Conservation (phyloP, 2,888 invertebrate genomes). For the Drosophila aldrichi region DNA sequence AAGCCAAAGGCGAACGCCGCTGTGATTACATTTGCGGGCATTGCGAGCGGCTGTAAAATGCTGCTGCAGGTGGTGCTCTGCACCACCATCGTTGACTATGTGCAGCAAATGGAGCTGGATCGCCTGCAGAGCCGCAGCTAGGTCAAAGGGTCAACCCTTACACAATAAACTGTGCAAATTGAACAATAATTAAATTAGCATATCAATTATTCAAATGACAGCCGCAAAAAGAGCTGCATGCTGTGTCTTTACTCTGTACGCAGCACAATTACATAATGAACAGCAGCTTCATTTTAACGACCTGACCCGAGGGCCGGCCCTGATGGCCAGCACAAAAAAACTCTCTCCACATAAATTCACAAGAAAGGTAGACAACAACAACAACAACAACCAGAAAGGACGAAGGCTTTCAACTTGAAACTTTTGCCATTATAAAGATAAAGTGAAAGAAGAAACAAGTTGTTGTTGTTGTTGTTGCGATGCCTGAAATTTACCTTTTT, state of each 20-base stretch:
- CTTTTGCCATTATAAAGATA: constrained; percentile 75
- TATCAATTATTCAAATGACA: constrained; percentile 71
- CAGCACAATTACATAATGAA: constrained; percentile 76
- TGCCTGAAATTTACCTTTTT: constrained; percentile 34
- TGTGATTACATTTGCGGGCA: neutral
- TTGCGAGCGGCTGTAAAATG: constrained; percentile 24
- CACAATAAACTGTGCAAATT: constrained; percentile 67
- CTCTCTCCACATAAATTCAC: constrained; percentile 1
- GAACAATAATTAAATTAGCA: constrained; percentile 74
- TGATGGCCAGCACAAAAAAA: neutral
- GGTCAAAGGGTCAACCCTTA: constrained; percentile 1
- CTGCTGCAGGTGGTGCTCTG: constrained; percentile 35
- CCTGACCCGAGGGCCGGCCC: constrained; percentile 39
- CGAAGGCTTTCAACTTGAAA: constrained; percentile 48
- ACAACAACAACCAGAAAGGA: constrained; percentile 23
- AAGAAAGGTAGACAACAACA: constrained; percentile 16
- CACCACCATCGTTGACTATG: constrained; percentile 32
- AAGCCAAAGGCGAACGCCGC: neutral
- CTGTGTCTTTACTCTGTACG: constrained; percentile 39
- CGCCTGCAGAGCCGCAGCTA: constrained; percentile 8
- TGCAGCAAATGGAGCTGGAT: constrained; percentile 38
- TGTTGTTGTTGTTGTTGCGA: constrained; percentile 45
- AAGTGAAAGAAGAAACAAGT: constrained; percentile 35
- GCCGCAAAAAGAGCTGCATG: constrained; percentile 35
- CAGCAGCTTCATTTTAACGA: constrained; percentile 61